These are phyloP conservation scores for Palythoa caribaeorum DNA, from an alignment of 92 coral and sea anemone genomes.

Conservation along the genomic window DNA sequence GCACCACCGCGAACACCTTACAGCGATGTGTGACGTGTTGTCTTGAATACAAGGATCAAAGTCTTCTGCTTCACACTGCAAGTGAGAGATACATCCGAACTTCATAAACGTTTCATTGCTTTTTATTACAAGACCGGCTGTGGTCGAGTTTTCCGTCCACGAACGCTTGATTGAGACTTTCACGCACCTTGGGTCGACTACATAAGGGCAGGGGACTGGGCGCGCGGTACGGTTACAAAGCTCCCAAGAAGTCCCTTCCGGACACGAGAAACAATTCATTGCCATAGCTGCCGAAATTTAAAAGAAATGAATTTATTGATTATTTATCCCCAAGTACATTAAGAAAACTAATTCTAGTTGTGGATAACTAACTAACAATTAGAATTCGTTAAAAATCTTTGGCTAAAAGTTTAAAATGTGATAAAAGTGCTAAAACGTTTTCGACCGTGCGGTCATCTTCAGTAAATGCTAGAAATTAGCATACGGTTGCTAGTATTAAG, in stretches of 20 bases:
- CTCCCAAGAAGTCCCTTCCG: constrained; percentile 40
- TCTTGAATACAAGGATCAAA: constrained; percentile 45
- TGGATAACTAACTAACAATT: too few species aligned
- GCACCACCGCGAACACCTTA: constrained; percentile 24
- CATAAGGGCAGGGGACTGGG: constrained; percentile 3
- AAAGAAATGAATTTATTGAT: not conserved
- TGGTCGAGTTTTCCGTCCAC: constrained; percentile 28
- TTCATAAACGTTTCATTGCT: constrained; percentile 10
- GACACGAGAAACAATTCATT: constrained; percentile 34
- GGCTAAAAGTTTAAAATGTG: too few species aligned
- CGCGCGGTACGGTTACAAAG: constrained; percentile 37
- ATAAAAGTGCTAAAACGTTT: too few species aligned
- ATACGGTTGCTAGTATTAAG: too few species aligned
- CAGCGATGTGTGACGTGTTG: constrained; percentile 20
- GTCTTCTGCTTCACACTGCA: not conserved
- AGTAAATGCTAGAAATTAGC: too few species aligned
- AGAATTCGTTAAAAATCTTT: too few species aligned
- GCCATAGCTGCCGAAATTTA: constrained; percentile 13
- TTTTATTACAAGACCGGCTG: not conserved
- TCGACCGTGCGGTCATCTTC: too few species aligned
- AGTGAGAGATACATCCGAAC: constrained; percentile 24
- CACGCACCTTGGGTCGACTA: constrained; percentile 25
- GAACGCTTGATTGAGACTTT: constrained; percentile 19
- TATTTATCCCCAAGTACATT: not conserved
- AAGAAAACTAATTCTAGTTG: too few species aligned